Percentiles rank a stretch among this genome's conserved stretches.
Conservation (phyloP, 2,797 vertebrate species). For the Cynopterus sphinx region DNA sequence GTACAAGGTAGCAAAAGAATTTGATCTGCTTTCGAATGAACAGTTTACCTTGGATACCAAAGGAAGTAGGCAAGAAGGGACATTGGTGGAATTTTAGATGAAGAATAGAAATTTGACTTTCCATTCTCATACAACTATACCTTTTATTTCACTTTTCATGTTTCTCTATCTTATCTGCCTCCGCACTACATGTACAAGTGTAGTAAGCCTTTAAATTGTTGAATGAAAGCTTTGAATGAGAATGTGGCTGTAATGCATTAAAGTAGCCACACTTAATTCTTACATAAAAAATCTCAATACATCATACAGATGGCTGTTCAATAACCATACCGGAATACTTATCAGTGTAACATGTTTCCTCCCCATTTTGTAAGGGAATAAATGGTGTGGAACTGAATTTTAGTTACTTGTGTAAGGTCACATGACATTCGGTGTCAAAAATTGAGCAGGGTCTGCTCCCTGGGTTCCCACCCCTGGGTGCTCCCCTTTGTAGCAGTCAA, state of each 20-base stretch:
- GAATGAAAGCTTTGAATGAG: not conserved
- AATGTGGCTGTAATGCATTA: not conserved
- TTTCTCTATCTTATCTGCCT: not conserved
- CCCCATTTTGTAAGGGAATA: not conserved
- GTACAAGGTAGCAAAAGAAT: not conserved
- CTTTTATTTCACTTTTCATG: not conserved
- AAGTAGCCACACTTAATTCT: constrained; percentile 17
- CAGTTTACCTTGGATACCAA: not conserved
- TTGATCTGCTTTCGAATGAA: not conserved
- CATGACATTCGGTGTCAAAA: not conserved
- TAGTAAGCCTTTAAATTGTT: not conserved
- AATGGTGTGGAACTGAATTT: not conserved
- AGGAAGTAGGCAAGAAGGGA: not conserved
- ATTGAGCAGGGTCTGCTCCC: not conserved
- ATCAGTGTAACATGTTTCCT: not conserved
- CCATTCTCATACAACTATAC: not conserved
- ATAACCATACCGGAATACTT: not conserved
- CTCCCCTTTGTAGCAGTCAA: not conserved
- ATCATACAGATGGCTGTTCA: not conserved
- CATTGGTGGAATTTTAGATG: not conserved
- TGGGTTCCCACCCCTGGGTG: fast-evolving
- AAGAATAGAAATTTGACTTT: not conserved
- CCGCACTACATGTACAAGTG: not conserved
- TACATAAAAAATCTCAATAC: not conserved
- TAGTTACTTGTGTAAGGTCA: not conserved